Evolutionary conservation across 2,113 vertebrate genomes (phyloP).

Genomic region (Nothobranchius kuhntae): DNA sequence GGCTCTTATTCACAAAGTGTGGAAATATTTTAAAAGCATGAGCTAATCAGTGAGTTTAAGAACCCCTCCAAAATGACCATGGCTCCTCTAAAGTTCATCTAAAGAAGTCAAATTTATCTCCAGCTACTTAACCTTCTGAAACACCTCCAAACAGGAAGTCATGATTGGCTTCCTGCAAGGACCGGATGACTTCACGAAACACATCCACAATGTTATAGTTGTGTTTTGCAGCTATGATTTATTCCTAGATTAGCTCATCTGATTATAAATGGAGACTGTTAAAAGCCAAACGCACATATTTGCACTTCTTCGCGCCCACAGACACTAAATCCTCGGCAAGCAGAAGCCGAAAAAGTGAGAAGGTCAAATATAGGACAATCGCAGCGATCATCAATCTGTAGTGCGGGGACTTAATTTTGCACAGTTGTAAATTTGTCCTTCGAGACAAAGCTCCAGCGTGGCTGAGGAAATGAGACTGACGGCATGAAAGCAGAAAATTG

Average conservation of each 20-base stretch:
- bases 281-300: conserved; percentile 11
- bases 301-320: not conserved
- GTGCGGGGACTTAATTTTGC: conserved; percentile 42
- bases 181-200: not conserved
- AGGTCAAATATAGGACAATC: conserved; percentile 39
- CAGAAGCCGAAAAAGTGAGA: conserved; percentile 29
- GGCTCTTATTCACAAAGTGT: no score
- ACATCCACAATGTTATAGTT: conserved; percentile 11
- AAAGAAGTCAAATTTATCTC: no score
- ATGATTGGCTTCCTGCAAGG: not conserved
- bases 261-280: conserved; percentile 3
- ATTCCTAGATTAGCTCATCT: not conserved
- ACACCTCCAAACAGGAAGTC: not conserved
- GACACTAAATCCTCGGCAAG: conserved; percentile 28
- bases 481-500: conserved; percentile 40
- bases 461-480: conserved; percentile 39
- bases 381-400: conserved; percentile 28
- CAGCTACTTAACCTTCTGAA: no score
- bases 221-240: conserved; percentile 15
- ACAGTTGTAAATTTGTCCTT: conserved; percentile 31
- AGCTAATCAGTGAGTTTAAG: no score
- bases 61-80: no score
- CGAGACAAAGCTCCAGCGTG: conserved; percentile 7
- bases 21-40: no score
- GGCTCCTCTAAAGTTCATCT: no score